Evolutionary conservation across 1,140 invertebrate genomes (phyloP).

Genomic region (Chironomus tepperi): DNA sequence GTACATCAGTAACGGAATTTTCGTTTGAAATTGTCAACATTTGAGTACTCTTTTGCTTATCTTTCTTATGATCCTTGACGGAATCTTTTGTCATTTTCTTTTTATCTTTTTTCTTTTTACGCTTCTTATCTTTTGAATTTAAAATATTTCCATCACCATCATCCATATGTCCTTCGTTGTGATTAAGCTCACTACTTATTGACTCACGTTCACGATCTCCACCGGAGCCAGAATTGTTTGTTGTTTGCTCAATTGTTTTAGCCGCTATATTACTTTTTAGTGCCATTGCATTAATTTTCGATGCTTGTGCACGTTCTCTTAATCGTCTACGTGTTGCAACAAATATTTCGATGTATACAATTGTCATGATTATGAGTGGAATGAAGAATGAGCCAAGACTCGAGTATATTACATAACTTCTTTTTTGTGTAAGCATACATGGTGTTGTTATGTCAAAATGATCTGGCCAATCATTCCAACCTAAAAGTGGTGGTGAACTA

Average conservation of each 20-base stretch:
- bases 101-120: slow-evolving; percentile 42
- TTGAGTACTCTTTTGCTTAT: slow-evolving; percentile 18
- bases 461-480: slow-evolving; percentile 96
- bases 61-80: slow-evolving; percentile 36
- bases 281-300: slow-evolving; percentile 61
- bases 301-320: slow-evolving; percentile 68
- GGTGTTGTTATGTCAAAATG: slow-evolving; percentile 57
- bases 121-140: slow-evolving; percentile 32
- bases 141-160: slow-evolving; percentile 27
- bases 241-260: slow-evolving; percentile 37
- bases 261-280: slow-evolving; percentile 35
- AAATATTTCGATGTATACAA: slow-evolving; percentile 92
- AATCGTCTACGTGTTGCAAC: slow-evolving; percentile 74
- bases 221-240: slow-evolving; percentile 36
- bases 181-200: slow-evolving; percentile 66
- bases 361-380: slow-evolving; percentile 87
- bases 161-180: slow-evolving; percentile 39
- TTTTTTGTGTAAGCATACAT: slow-evolving; percentile 71
- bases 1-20: slow-evolving; percentile 54
- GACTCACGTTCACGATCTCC: slow-evolving; percentile 51
- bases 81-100: slow-evolving; percentile 36
- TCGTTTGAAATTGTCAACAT: slow-evolving; percentile 43
- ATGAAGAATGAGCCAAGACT: slow-evolving; percentile 94
- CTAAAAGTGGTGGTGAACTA: slow-evolving; percentile 89
- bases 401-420: slow-evolving; percentile 90